Base-by-base conservation (phyloP, 2,113 vertebrate genomes). In the Emberiza fucata region DNA sequence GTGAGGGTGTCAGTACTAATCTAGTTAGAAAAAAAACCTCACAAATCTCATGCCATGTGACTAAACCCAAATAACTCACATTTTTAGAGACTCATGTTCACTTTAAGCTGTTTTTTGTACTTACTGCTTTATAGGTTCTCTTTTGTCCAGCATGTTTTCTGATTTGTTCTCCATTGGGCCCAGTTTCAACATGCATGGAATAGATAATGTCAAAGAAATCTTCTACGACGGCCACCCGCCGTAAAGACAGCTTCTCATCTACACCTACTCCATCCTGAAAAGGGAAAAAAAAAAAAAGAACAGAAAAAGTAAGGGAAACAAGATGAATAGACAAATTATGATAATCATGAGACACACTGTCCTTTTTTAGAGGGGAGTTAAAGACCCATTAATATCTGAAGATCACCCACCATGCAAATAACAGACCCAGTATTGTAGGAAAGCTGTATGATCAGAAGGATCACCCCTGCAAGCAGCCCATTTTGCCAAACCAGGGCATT, bases 161-260 rank as follows among this genome's bases (percentile, higher is more conserved):
- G 92, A 98, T 98, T 97, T 98, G 98, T 92, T 98, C 98, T 97
- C 98, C 98, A 98, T 98, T 98, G 64, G 98, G 98, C 75, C 98
- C 98, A 50, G 98, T 98, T 97, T 98, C 98, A 92, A 98, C 98
- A 90, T 98, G 98, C 98, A 98, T 98, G 71, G 98, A 98, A 96
- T 98, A 98, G 96, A 98, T 98, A 91, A 98, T 98, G 94, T 98
- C 98, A 97, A 98, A 98, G 96, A 98, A 98, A 96, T 98, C 98
- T 97, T 98, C 98, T 44, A 98, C 98, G 13, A 98, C 98, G 12
- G 98, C 98, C 69, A 98, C 98, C 72, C 98, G 96, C 72, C 98
- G 98, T 95, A 98, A 97, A 51, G 98, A 98, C 33, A 98, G 92
- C 93, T 98, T 98, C 95, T 98, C 98, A 76, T 98, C 98, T 81